phyloP scores from a whole-genome alignment of 2,797 vertebrate species.

The Sternotherus odoratus region DNA sequence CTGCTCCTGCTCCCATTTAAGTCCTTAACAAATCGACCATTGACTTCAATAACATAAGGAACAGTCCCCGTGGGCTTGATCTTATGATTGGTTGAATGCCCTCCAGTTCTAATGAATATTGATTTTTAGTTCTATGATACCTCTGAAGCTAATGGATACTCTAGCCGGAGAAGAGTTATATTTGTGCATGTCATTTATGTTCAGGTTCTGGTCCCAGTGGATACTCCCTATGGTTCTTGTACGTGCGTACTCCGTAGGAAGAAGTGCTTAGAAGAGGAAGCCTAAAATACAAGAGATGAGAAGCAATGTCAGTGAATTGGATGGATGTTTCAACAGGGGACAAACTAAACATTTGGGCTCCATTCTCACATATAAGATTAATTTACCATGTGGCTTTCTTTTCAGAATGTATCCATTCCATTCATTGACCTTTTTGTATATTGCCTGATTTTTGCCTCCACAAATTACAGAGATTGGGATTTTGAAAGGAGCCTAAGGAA shows the following conservation, averaged over 20 bases:
- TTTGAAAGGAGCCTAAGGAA: constrained; percentile 41
- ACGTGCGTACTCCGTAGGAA: constrained; percentile 89
- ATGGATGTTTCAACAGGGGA: constrained; percentile 34
- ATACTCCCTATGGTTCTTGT: constrained; percentile 93
- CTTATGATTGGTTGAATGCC: neutral
- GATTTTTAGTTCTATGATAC: too few relatives aligned
- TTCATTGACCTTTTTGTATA: constrained; percentile 1
- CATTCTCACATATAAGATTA: neutral
- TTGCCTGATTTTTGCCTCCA: neutral
- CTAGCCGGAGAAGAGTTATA: neutral
- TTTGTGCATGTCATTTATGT: neutral
- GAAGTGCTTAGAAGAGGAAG: constrained; percentile 73
- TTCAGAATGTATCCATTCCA: neutral
- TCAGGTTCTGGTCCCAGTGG: constrained; percentile 91
- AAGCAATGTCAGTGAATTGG: constrained; percentile 35
- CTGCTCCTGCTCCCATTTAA: neutral
- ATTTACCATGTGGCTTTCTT: constrained; percentile 22
- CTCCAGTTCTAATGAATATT: neutral
- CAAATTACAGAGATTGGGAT: neutral
- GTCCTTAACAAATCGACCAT: neutral
- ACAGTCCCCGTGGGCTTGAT: neutral
- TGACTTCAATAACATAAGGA: neutral
- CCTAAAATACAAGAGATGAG: constrained; percentile 72
- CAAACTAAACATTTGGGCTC: constrained; percentile 43
- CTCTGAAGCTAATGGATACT: neutral